Evolutionary conservation across 2,888 invertebrate genomes (phyloP).

Genomic region (Nomada fabriciana): DNA sequence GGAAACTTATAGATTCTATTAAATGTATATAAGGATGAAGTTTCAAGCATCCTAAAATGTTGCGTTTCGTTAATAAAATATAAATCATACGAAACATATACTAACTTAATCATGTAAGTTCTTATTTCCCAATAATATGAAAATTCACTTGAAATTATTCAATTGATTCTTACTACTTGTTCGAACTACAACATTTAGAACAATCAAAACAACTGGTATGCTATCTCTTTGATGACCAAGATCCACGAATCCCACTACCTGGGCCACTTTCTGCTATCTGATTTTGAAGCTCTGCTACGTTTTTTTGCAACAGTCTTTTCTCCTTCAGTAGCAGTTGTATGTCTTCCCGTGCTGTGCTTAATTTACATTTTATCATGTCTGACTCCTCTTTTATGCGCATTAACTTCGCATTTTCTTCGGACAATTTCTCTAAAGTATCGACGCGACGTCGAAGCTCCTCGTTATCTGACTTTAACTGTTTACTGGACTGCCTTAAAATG

Average conservation of each 20-base stretch:
- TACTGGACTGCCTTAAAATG: constrained; percentile 85
- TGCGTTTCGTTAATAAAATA: neutral
- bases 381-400: constrained; percentile 87
- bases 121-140: constrained; percentile 18
- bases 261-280: constrained; percentile 82
- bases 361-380: constrained; percentile 86
- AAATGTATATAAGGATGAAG: neutral
- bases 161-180: constrained; percentile 82
- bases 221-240: constrained; percentile 88
- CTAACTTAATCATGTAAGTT: neutral
- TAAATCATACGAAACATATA: constrained; percentile 1
- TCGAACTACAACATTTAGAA: constrained; percentile 88
- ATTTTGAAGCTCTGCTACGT: constrained; percentile 89
- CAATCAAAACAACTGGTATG: constrained; percentile 89
- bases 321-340: constrained; percentile 90
- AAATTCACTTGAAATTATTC: constrained; percentile 26
- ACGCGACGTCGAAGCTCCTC: constrained; percentile 88
- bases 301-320: constrained; percentile 90
- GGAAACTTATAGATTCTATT: constrained; percentile 20
- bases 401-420: constrained; percentile 86
- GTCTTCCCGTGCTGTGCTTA: constrained; percentile 91
- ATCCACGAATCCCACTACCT: constrained; percentile 81
- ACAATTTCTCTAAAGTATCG: constrained; percentile 86
- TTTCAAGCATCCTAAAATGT: neutral
- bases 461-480: constrained; percentile 87